Conservation (phyloP, 35 echinoderm and acorn worm species). For the Eucidaris tribuloides region DNA sequence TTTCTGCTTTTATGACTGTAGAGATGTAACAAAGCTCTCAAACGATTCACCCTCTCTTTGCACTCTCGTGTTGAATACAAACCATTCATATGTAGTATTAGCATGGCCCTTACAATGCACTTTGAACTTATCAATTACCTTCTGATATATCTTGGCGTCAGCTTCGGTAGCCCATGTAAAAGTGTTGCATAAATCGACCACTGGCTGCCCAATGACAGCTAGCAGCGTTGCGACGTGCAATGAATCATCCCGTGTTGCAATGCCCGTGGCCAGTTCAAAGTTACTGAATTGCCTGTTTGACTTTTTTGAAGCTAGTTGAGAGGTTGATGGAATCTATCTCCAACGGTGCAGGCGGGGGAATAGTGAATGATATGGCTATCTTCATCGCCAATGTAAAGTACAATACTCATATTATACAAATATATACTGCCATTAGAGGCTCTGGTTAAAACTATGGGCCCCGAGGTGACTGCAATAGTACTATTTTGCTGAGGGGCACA, state of each 20-base stretch:
- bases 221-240: conserved; percentile 32
- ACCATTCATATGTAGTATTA: conserved; percentile 61
- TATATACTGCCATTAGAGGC: too few species aligned
- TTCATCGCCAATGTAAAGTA: too few species aligned
- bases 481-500: too few species aligned
- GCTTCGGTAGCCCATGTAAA: conserved; percentile 36
- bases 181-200: conserved; percentile 47
- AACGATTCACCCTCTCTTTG: conserved; percentile 55
- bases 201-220: conserved; percentile 42
- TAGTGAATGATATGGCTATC: conserved; percentile 32
- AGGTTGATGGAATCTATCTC: conserved; percentile 23
- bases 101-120: conserved; percentile 39
- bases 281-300: conserved; percentile 27
- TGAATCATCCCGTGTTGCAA: conserved; percentile 1
- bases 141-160: conserved; percentile 24
- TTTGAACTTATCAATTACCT: conserved; percentile 46
- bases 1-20: conserved; percentile 34
- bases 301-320: conserved; percentile 32
- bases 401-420: too few species aligned
- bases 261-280: conserved; percentile 42
- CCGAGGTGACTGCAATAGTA: too few species aligned
- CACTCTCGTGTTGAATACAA: conserved; percentile 56
- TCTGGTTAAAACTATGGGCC: too few species aligned
- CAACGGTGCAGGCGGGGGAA: conserved; percentile 35
- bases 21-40: conserved; percentile 36